phyloP scores from a whole-genome alignment of 1,140 invertebrate genomes.

The Hyles vespertilio region DNA sequence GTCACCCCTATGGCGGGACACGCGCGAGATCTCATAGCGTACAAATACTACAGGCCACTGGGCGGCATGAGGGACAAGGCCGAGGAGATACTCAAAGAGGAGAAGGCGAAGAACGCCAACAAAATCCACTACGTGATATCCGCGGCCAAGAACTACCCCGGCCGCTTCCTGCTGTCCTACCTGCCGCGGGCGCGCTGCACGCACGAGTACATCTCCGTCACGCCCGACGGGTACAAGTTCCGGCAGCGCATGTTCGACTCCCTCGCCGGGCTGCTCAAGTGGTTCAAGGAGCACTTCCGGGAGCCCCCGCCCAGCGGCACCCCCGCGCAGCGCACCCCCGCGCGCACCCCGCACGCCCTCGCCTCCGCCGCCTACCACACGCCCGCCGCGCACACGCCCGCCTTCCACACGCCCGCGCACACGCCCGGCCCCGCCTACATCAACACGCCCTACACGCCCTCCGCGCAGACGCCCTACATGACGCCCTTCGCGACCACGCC shows the following conservation, averaged over 20 bases:
- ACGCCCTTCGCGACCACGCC: conserved; percentile 89
- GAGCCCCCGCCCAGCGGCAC: conserved; percentile 89
- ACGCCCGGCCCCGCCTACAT: conserved; percentile 64
- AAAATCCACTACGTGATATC: conserved; percentile 96
- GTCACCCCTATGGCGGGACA: conserved; percentile 97
- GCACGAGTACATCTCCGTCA: conserved; percentile 95
- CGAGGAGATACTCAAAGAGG: conserved; percentile 90
- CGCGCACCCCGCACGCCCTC: conserved; percentile 79
- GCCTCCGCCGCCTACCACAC: conserved; percentile 78
- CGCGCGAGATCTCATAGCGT: conserved; percentile 92
- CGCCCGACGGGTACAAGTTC: conserved; percentile 95
- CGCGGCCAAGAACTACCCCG: conserved; percentile 91
- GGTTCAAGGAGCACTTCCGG: conserved; percentile 99
- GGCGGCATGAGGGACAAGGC: conserved; percentile 89
- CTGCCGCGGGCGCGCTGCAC: conserved; percentile 88
- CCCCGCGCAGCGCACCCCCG: conserved; percentile 71
- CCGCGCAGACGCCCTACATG: conserved; percentile 93
- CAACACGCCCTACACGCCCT: conserved; percentile 87
- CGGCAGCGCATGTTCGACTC: conserved; percentile 91
- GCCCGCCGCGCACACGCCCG: conserved; percentile 81
- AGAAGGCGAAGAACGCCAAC: conserved; percentile 89
- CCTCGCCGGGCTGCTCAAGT: conserved; percentile 89
- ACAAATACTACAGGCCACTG: conserved; percentile 91
- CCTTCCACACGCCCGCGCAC: conserved; percentile 67
- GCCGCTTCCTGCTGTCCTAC: conserved; percentile 97